A percentile compares a stretch with the other conserved stretches of the same genome.
Conservation (phyloP, 1,140 invertebrate species). For the Plodia interpunctella region DNA sequence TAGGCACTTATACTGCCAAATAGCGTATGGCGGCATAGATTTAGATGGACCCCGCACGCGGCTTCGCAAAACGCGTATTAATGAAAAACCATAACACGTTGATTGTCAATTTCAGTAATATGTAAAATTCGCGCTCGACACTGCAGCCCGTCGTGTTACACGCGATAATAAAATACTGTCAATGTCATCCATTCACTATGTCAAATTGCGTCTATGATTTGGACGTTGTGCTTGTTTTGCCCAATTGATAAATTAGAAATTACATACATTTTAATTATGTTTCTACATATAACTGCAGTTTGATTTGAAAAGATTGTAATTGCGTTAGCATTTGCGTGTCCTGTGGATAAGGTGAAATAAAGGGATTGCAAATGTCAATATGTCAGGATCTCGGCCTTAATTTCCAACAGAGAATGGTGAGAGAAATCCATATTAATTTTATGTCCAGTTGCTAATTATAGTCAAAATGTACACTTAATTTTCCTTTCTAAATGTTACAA, state of each 20-base stretch:
- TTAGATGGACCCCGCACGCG: too few species aligned
- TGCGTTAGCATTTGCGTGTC: slow-evolving; percentile 41
- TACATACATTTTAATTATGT: slow-evolving; percentile 51
- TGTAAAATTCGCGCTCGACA: too few species aligned
- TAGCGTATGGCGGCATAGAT: too few species aligned
- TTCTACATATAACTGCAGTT: slow-evolving; percentile 38
- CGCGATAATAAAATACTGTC: not conserved
- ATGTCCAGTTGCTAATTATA: slow-evolving; percentile 22
- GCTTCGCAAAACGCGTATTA: too few species aligned
- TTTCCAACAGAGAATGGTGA: slow-evolving; percentile 76
- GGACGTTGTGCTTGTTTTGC: slow-evolving; percentile 55
- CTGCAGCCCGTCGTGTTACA: too few species aligned
- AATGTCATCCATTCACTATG: not conserved
- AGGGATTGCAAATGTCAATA: slow-evolving; percentile 76
- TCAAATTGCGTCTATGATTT: slow-evolving; percentile 14
- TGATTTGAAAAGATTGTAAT: slow-evolving; percentile 37
- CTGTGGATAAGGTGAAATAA: slow-evolving; percentile 50
- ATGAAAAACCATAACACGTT: too few species aligned
- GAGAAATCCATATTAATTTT: slow-evolving; percentile 33
- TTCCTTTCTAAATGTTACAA: slow-evolving; percentile 1
- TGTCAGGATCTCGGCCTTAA: slow-evolving; percentile 76
- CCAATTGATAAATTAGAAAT: slow-evolving; percentile 29
- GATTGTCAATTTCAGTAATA: too few species aligned
- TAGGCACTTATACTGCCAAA: too few species aligned
- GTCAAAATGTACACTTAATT: slow-evolving; percentile 10